Evolutionary conservation across 2,888 invertebrate species (phyloP), one percentile per base, ranked within the genome.

Genomic region (Acrobeloides nanus): DNA sequence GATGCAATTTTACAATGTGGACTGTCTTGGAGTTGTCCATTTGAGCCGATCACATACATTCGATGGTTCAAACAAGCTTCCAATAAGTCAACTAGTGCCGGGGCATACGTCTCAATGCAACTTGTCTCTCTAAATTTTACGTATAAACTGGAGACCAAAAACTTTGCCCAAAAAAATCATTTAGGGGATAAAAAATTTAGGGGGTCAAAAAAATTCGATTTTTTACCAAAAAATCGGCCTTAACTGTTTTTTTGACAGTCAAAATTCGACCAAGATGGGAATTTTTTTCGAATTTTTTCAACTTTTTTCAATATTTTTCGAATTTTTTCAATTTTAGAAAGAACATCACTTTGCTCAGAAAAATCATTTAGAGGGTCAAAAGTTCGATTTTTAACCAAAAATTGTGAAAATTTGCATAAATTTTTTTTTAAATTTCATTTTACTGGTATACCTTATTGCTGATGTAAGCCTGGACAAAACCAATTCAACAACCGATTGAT

Each of bases 1-100:
- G 88, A 87, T 18, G 89, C 89, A 71, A 92, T 90, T 78, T 92
- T 92, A 38, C 89, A 88, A 80, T 92, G 90, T 1, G 90, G 89
- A 29, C 89, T 87, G 77, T 90, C 89, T 72, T 86, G 86, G 76
- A 87, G 86, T 43, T 72, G 73, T 76, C 87, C 87, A 15, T 40
- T 51, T 21, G 54, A 47, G 26, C 25, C 27, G 10, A 54, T 43
- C 26, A 23, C 38, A 25, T 25, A 51, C 62, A 66, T 61, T 6
- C 48, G 46, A 80, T 89, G 87, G 73, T 85, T 83, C 60, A 90
- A 78, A 71, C 89, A 90, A 26, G 86, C 85, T 78, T 88, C 86
- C 51, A 92, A 78, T 43, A 92, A 77, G 32, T 83, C 82, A 20
- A 92, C 87, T 58, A 92, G 77, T 1, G 86, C 83, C 41, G 83